Evolutionary conservation across 2,797 vertebrate species (phyloP).

Genomic region (Malurus leucopterus): DNA sequence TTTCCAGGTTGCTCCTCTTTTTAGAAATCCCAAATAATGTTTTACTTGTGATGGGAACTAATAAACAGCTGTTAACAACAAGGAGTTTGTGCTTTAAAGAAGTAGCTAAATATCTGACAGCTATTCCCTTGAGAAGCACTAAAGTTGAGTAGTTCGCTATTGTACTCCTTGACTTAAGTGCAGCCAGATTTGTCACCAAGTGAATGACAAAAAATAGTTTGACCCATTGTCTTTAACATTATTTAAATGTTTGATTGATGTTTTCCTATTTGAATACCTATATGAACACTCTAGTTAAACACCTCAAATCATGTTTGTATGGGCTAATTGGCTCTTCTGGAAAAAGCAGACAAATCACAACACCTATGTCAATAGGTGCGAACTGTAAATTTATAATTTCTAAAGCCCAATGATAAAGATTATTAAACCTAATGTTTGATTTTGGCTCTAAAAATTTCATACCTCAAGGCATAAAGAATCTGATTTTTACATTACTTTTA

Average conservation of each 20-base stretch:
- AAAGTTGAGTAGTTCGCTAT: background rate
- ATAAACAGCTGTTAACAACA: background rate
- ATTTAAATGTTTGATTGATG: background rate
- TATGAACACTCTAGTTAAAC: background rate
- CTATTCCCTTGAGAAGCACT: background rate
- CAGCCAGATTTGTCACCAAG: background rate
- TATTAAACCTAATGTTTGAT: background rate
- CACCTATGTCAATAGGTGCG: background rate
- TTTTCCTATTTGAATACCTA: background rate
- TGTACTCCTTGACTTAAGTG: background rate
- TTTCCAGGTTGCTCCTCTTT: background rate
- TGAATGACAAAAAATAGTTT: background rate
- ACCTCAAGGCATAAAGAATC: background rate
- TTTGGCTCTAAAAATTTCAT: background rate
- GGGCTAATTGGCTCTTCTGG: background rate
- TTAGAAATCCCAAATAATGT: background rate
- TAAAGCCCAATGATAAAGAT: background rate
- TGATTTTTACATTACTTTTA: background rate
- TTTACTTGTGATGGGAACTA: background rate
- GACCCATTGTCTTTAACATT: background rate
- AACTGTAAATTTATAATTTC: background rate
- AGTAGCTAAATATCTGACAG: background rate
- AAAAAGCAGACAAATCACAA: background rate
- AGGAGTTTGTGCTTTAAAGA: background rate
- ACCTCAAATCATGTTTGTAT: background rate